A percentile compares a stretch with the other conserved stretches of the same genome.
These are phyloP conservation scores for Crenichthys baileyi DNA, from an alignment of 2,797 vertebrate genomes.

Conservation along the genomic window DNA sequence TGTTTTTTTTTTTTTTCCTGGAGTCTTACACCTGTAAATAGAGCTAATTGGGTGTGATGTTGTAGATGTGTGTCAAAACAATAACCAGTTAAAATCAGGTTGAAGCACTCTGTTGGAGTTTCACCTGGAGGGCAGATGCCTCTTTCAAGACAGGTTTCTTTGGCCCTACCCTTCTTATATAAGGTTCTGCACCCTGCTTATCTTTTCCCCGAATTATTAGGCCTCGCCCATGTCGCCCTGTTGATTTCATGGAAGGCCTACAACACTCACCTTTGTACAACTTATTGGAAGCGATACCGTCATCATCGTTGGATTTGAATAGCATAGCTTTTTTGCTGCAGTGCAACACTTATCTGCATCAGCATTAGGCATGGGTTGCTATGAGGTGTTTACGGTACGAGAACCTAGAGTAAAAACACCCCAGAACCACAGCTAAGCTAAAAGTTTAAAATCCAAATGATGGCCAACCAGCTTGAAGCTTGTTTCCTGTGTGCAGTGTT, in stretches of 20 bases:
- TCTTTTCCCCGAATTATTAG: slow-evolving; percentile 63
- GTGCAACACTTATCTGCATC: neutral
- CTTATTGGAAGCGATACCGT: neutral
- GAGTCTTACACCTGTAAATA: neutral
- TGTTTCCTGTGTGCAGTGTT: neutral
- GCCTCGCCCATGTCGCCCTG: slow-evolving; percentile 19
- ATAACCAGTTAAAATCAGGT: neutral
- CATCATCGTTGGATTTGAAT: too few species aligned
- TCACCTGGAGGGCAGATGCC: neutral
- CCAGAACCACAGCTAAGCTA: neutral
- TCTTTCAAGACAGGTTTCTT: slow-evolving; percentile 7
- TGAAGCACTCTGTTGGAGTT: neutral
- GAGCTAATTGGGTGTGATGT: neutral
- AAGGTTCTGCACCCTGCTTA: slow-evolving; percentile 51
- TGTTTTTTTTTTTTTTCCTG: neutral
- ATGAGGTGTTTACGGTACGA: neutral
- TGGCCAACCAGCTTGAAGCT: neutral
- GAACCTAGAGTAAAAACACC: neutral
- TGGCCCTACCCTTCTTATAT: slow-evolving; percentile 23
- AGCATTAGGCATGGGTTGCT: neutral
- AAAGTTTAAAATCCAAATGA: too few species aligned
- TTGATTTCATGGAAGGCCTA: neutral
- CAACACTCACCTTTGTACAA: neutral
- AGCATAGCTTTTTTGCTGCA: neutral
- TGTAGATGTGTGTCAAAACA: neutral